Evolutionary conservation across 1,140 invertebrate species (phyloP).

Genomic region (Fopius arisanus): DNA sequence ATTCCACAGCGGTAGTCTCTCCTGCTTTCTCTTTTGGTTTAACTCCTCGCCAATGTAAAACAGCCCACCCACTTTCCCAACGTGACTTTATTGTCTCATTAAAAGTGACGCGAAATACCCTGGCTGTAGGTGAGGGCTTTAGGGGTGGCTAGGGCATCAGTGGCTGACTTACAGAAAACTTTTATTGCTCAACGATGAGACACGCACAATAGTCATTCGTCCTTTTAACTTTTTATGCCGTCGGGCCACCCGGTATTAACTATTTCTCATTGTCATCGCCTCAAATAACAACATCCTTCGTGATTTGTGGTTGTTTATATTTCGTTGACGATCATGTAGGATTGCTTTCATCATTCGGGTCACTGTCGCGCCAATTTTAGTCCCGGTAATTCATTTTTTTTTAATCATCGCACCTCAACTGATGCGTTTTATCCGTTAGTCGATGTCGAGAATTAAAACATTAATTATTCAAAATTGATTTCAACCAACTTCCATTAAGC

Average conservation of each 20-base stretch:
- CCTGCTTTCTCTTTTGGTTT: conserved; percentile 5
- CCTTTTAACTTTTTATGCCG: not conserved
- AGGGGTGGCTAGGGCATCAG: not conserved
- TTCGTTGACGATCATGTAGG: too few species aligned
- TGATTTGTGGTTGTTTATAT: not conserved
- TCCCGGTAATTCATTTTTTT: too few species aligned
- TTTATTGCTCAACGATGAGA: not conserved
- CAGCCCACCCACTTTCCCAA: conserved; percentile 27
- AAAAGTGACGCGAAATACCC: conserved; percentile 39
- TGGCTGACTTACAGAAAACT: not conserved
- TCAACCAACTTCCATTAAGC: too few species aligned
- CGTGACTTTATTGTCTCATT: conserved; percentile 46
- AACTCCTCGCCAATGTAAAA: conserved; percentile 10
- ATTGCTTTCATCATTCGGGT: too few species aligned
- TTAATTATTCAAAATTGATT: too few species aligned
- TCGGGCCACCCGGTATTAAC: not conserved
- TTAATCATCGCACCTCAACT: too few species aligned
- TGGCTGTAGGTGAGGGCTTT: conserved; percentile 27
- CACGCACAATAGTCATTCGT: not conserved
- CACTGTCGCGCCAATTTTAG: too few species aligned
- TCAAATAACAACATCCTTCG: not conserved
- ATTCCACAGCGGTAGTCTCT: not conserved
- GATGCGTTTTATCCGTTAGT: too few species aligned
- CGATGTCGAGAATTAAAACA: too few species aligned
- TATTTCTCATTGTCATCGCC: not conserved